Evolutionary conservation across 2,797 vertebrate species (phyloP).

Genomic region (Eremophila alpestris): DNA sequence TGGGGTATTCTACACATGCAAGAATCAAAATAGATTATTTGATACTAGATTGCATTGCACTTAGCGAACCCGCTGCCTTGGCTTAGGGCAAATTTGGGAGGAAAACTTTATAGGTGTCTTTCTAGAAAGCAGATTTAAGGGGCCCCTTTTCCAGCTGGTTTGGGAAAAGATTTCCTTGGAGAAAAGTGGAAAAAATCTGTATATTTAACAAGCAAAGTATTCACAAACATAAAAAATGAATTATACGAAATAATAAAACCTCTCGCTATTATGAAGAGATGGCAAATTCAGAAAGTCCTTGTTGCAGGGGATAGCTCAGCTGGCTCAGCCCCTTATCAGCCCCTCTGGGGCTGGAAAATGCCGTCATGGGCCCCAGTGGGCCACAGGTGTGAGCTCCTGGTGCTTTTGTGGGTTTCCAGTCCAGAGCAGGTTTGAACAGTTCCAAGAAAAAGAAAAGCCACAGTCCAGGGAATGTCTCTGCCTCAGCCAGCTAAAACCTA

Average conservation of each 20-base stretch:
- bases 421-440: no score
- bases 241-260: background rate
- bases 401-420: no score
- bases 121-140: background rate
- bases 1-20: background rate
- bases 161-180: background rate
- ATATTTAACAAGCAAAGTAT: background rate
- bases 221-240: background rate
- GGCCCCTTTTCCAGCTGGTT: background rate
- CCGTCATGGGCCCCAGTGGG: no score
- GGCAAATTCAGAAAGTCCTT: no score
- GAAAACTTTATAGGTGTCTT: background rate
- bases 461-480: no score
- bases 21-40: background rate
- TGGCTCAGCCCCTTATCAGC: no score
- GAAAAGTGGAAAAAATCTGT: background rate
- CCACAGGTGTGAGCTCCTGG: no score
- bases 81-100: background rate
- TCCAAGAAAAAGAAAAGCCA: no score
- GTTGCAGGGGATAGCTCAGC: no score
- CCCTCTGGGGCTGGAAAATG: no score
- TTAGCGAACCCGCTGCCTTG: background rate
- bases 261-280: background rate
- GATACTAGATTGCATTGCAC: background rate
- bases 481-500: no score